phyloP scores from a whole-genome alignment of 2,113 vertebrate genomes.

The Neodon shergylaensis region DNA sequence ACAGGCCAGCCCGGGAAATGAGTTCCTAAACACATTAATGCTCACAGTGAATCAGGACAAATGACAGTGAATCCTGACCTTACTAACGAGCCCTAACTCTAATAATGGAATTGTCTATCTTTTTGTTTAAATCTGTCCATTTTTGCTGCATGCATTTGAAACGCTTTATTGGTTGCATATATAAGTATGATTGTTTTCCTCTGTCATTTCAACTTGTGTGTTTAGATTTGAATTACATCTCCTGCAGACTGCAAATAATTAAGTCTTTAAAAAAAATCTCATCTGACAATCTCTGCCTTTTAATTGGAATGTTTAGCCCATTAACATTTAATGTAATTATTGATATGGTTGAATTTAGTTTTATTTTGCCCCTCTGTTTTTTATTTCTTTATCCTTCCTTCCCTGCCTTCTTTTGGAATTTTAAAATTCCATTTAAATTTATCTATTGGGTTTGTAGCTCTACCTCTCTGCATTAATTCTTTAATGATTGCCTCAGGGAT shows the following conservation, averaged over 20 bases:
- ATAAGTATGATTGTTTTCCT: slow-evolving; percentile 7
- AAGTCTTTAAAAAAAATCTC: slow-evolving; percentile 41
- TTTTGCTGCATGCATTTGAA: slow-evolving; percentile 31
- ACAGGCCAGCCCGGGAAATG: background rate
- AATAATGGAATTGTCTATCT: slow-evolving; percentile 15
- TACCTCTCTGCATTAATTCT: slow-evolving; percentile 75
- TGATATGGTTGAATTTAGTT: slow-evolving; percentile 73
- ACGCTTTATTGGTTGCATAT: background rate
- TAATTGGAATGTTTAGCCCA: slow-evolving; percentile 78
- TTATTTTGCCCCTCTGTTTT: slow-evolving; percentile 76
- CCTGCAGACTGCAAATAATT: slow-evolving; percentile 71
- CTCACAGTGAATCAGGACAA: slow-evolving; percentile 13
- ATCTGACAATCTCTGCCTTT: slow-evolving; percentile 76
- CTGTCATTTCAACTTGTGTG: slow-evolving; percentile 31
- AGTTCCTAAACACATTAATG: background rate
- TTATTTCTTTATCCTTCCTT: slow-evolving; percentile 68
- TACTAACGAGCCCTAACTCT: background rate
- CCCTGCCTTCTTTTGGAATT: slow-evolving; percentile 59
- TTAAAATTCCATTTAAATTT: slow-evolving; percentile 72
- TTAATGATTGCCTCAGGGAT: slow-evolving; percentile 72
- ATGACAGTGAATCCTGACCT: background rate
- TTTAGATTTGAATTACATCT: slow-evolving; percentile 59
- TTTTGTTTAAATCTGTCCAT: background rate
- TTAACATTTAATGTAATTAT: slow-evolving; percentile 82
- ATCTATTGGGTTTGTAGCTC: slow-evolving; percentile 73